Percentiles rank a stretch among this genome's conserved stretches.
These are phyloP conservation scores for Nymphalis polychloros DNA, from an alignment of 2,888 invertebrate genomes.

Conservation along the genomic window DNA sequence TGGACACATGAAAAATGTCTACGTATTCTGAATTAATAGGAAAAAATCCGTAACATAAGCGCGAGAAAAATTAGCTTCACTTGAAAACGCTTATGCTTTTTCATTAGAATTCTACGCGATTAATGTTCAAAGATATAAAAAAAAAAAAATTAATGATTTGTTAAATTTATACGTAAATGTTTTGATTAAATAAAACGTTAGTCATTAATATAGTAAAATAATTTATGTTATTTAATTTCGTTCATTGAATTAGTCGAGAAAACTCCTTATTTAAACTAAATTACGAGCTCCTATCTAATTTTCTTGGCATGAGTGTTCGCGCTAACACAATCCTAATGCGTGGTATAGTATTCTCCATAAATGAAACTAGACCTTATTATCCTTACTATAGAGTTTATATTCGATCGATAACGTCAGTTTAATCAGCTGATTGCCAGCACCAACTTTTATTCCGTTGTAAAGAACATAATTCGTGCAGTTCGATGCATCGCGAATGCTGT, in stretches of 20 bases:
- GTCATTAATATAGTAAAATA: slow-evolving; percentile 2
- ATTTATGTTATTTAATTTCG: slow-evolving; percentile 21
- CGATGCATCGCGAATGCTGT: slow-evolving; percentile 36
- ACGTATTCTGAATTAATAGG: slow-evolving; percentile 17
- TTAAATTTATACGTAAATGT: too few relatives aligned
- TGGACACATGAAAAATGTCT: slow-evolving; percentile 9
- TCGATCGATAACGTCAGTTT: slow-evolving; percentile 42
- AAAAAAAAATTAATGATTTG: too few relatives aligned
- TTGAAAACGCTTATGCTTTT: not conserved
- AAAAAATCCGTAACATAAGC: slow-evolving; percentile 13
- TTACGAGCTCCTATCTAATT: slow-evolving; percentile 55
- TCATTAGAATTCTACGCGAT: not conserved
- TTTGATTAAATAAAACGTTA: too few relatives aligned
- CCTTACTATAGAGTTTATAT: slow-evolving; percentile 29
- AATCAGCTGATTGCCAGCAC: slow-evolving; percentile 56
- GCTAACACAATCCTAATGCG: slow-evolving; percentile 41
- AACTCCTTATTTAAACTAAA: slow-evolving; percentile 50
- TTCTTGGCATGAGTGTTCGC: slow-evolving; percentile 47
- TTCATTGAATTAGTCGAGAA: slow-evolving; percentile 30
- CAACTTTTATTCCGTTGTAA: slow-evolving; percentile 66
- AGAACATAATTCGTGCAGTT: slow-evolving; percentile 60
- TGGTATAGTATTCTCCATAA: slow-evolving; percentile 23
- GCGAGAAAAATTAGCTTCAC: slow-evolving; percentile 7
- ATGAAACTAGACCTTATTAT: slow-evolving; percentile 41
- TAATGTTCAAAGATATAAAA: not conserved